These are phyloP conservation scores for Rissa tridactyla DNA, from an alignment of 2,113 vertebrate genomes.

Conservation along the genomic window DNA sequence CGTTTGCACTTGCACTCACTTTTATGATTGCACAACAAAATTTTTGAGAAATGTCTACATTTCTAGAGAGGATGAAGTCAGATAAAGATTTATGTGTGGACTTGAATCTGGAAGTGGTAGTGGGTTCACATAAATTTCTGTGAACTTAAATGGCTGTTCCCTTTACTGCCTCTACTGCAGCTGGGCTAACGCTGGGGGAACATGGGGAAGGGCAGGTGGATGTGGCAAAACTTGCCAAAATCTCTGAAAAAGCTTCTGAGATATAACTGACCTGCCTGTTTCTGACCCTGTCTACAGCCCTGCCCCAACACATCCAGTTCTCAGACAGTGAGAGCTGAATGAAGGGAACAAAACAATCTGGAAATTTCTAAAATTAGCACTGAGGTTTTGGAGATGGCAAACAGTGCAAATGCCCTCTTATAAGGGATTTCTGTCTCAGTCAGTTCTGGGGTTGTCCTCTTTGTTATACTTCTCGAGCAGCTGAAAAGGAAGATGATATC, in stretches of 20 bases:
- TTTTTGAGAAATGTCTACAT: neutral
- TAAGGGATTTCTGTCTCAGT: neutral
- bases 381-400: neutral
- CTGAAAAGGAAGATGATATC: neutral
- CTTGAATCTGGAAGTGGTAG: neutral
- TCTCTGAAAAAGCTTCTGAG: neutral
- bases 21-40: neutral
- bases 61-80: neutral
- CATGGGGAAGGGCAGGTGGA: neutral
- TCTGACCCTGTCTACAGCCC: neutral
- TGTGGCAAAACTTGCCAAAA: neutral
- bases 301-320: neutral
- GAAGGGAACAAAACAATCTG: neutral
- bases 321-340: neutral
- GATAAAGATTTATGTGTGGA: neutral
- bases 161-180: neutral
- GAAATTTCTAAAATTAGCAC: neutral
- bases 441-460: neutral
- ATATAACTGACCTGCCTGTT: neutral
- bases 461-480: neutral
- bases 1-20: neutral
- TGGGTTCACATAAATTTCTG: neutral
- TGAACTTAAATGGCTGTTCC: neutral
- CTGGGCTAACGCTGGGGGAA: neutral
- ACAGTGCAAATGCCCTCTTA: neutral